phyloP scores from a whole-genome alignment of 2,797 vertebrate species.

The Sphenodon punctatus region DNA sequence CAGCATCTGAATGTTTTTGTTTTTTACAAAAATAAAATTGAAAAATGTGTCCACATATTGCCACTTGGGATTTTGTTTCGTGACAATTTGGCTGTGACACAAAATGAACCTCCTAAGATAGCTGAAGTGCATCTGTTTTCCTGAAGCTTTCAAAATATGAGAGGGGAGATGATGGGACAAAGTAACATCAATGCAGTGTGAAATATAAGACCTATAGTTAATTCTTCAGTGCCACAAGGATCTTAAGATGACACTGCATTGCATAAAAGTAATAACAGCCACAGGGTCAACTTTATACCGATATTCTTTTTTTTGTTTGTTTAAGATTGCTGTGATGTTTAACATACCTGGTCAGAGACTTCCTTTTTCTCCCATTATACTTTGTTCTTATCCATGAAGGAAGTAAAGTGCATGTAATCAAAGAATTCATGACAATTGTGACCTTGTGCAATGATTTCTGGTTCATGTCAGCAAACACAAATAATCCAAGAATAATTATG shows the following conservation, averaged over 20 bases:
- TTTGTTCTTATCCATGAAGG: background rate
- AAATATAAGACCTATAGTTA: background rate
- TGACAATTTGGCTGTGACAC: no score
- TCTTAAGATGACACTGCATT: background rate
- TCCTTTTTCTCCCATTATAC: background rate
- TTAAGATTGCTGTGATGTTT: background rate
- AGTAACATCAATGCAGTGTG: no score
- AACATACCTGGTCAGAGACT: background rate
- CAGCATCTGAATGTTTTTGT: background rate
- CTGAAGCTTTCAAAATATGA: no score
- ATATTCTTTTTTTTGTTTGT: background rate
- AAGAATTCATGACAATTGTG: slow-evolving; percentile 15
- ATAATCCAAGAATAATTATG: slow-evolving; percentile 23
- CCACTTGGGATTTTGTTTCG: slow-evolving; percentile 22
- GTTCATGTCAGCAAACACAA: background rate
- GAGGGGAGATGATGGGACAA: no score
- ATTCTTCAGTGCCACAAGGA: background rate
- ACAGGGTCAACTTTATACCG: background rate
- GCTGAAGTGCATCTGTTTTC: background rate
- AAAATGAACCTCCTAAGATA: slow-evolving; percentile 39
- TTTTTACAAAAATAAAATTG: slow-evolving; percentile 17
- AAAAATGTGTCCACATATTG: background rate
- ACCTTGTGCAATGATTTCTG: background rate
- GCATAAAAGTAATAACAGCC: background rate
- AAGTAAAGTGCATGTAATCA: slow-evolving; percentile 7